Percentiles rank a stretch among this genome's conserved stretches.
Evolutionary conservation across 2,113 vertebrate genomes (phyloP).

Genomic region (Phaetusa simplex): DNA sequence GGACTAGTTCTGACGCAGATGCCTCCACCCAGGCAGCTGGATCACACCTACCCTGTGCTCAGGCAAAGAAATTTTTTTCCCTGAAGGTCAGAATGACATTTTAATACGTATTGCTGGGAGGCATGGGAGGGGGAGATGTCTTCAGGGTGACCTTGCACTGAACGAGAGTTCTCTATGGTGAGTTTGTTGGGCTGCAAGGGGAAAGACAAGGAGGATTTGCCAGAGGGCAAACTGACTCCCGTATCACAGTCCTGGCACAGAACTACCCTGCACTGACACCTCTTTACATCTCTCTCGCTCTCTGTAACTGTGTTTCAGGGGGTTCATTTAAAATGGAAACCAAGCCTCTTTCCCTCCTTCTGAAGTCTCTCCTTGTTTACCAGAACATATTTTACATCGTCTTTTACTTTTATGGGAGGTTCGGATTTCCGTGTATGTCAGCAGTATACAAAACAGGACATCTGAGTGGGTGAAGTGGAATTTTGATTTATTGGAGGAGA

Average conservation of each 20-base stretch:
- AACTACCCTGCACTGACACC: background rate
- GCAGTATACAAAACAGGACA: background rate
- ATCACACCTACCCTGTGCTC: background rate
- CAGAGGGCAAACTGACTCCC: background rate
- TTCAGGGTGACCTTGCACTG: background rate
- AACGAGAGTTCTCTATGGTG: background rate
- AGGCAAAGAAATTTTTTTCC: background rate
- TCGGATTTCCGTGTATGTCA: background rate
- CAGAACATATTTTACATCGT: background rate
- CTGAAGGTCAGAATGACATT: background rate
- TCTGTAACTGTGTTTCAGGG: background rate
- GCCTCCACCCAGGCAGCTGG: background rate
- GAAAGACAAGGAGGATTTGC: background rate
- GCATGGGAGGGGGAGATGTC: background rate
- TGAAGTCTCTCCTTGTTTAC: background rate
- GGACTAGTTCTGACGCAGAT: background rate
- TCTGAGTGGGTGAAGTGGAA: constrained; percentile 13
- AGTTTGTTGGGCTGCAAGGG: background rate
- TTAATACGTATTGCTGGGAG: background rate
- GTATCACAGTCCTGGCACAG: accelerated
- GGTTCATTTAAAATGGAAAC: background rate
- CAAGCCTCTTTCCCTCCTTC: background rate
- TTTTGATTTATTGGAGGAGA: constrained; percentile 36
- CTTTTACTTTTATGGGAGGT: background rate
- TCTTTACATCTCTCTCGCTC: background rate